phyloP scores from a whole-genome alignment of 2,113 vertebrate genomes.

The Setophaga petechia region DNA sequence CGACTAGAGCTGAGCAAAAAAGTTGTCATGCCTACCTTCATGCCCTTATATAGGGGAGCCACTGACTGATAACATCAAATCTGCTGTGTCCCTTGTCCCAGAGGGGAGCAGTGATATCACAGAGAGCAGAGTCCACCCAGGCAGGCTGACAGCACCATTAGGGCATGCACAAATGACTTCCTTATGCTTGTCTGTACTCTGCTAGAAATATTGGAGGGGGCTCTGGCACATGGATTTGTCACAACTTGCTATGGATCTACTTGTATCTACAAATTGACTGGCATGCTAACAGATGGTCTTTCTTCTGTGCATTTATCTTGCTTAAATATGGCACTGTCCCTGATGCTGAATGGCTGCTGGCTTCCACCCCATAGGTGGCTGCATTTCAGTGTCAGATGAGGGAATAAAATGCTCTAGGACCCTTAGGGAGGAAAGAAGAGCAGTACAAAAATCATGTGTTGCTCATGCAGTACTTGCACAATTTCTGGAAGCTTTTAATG shows the following conservation, averaged over 20 bases:
- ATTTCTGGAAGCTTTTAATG: not conserved
- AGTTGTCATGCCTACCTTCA: not conserved
- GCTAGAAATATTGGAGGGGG: not conserved
- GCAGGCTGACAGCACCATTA: not conserved
- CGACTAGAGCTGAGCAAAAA: conserved; percentile 15
- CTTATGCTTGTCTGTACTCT: not conserved
- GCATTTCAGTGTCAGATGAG: conserved; percentile 26
- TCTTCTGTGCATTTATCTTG: conserved; percentile 9
- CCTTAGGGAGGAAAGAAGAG: not conserved
- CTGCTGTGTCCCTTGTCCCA: not conserved
- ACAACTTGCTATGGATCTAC: not conserved
- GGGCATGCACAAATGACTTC: conserved; percentile 11
- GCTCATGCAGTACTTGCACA: not conserved
- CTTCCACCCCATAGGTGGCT: conserved; percentile 48
- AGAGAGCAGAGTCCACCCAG: not conserved
- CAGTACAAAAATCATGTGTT: not conserved
- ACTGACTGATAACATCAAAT: not conserved
- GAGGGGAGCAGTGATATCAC: not conserved
- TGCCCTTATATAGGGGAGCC: not conserved
- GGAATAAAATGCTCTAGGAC: not conserved
- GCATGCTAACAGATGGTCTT: conserved; percentile 15
- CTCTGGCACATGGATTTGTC: not conserved
- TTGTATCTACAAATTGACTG: conserved; percentile 17
- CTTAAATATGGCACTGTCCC: conserved; percentile 36
- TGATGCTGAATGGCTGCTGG: conserved; percentile 64